A percentile compares a stretch with the other conserved stretches of the same genome.
These are phyloP conservation scores for Enteromius unitaeniatus DNA, from an alignment of 2,797 vertebrate genomes.

Conservation along the genomic window DNA sequence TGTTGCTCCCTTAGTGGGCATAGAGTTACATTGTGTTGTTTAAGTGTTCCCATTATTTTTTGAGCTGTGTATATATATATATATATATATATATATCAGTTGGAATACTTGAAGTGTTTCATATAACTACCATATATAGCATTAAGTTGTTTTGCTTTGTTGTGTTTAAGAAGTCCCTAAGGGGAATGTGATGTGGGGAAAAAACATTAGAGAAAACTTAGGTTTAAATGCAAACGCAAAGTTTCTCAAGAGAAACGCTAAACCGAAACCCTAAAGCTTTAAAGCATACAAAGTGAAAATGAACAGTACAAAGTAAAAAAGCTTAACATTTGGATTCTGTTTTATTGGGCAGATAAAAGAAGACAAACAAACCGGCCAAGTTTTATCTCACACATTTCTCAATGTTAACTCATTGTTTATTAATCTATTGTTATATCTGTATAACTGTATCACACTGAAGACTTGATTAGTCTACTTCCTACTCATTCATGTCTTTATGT, in stretches of 20 bases:
- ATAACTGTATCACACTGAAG: background rate
- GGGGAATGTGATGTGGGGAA: background rate
- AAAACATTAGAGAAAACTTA: background rate
- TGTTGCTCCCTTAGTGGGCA: too few relatives aligned
- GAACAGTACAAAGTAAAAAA: background rate
- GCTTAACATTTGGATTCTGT: background rate
- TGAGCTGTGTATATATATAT: too few relatives aligned
- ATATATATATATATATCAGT: too few relatives aligned
- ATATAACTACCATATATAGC: background rate
- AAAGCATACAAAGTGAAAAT: background rate
- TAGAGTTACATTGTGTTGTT: too few relatives aligned
- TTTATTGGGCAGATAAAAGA: background rate
- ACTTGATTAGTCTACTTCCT: conserved; percentile 3
- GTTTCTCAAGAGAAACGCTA: background rate
- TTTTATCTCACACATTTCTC: background rate
- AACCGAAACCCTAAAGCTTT: background rate
- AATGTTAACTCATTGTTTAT: background rate
- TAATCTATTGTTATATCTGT: background rate
- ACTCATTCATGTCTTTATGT: conserved; percentile 36
- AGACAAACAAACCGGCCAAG: background rate
- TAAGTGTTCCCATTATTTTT: too few relatives aligned
- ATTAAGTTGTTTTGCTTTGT: background rate
- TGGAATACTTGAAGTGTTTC: background rate
- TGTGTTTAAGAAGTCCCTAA: background rate
- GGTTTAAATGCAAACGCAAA: background rate